phyloP scores from a whole-genome alignment of 35 echinoderm and acorn worm species.

The Ptychodera flava region DNA sequence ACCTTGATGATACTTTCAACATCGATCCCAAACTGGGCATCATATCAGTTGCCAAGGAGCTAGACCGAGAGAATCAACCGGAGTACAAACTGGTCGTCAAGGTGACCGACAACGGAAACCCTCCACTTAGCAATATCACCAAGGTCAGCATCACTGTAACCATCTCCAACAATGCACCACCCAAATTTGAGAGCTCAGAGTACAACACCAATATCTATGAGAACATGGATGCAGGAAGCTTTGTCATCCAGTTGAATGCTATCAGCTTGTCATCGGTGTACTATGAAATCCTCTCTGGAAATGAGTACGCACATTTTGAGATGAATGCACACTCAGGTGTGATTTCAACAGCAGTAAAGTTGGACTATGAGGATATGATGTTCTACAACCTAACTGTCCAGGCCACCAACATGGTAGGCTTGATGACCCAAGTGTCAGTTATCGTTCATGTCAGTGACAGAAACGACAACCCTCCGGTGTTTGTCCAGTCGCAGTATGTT shows the following conservation, averaged over 20 bases:
- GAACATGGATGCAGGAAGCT: slow-evolving; percentile 42
- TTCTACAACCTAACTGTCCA: slow-evolving; percentile 78
- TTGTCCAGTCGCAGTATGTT: slow-evolving; percentile 46
- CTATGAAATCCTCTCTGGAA: slow-evolving; percentile 67
- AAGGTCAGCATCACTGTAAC: slow-evolving; percentile 80
- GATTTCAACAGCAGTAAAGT: slow-evolving; percentile 44
- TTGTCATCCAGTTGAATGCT: slow-evolving; percentile 50
- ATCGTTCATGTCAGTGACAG: slow-evolving; percentile 82
- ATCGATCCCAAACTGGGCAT: slow-evolving; percentile 70
- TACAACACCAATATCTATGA: slow-evolving; percentile 78
- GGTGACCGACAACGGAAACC: slow-evolving; percentile 65
- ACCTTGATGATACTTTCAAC: slow-evolving; percentile 68
- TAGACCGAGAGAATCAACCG: slow-evolving; percentile 68
- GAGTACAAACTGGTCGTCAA: slow-evolving; percentile 55
- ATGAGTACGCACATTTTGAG: slow-evolving; percentile 60
- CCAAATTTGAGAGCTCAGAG: slow-evolving; percentile 52
- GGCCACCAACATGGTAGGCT: slow-evolving; percentile 88
- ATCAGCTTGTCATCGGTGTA: slow-evolving; percentile 83
- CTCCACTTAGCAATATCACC: slow-evolving; percentile 48
- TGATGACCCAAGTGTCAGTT: slow-evolving; percentile 36
- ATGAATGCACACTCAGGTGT: slow-evolving; percentile 81
- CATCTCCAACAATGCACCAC: slow-evolving; percentile 87
- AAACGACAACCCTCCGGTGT: slow-evolving; percentile 79
- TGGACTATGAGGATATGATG: slow-evolving; percentile 73
- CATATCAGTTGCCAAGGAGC: slow-evolving; percentile 50